Percentiles rank a stretch among this genome's conserved stretches.
These are phyloP conservation scores for Holothuria leucospilota DNA, from an alignment of 53 echinoderm and acorn worm genomes.

Conservation along the genomic window DNA sequence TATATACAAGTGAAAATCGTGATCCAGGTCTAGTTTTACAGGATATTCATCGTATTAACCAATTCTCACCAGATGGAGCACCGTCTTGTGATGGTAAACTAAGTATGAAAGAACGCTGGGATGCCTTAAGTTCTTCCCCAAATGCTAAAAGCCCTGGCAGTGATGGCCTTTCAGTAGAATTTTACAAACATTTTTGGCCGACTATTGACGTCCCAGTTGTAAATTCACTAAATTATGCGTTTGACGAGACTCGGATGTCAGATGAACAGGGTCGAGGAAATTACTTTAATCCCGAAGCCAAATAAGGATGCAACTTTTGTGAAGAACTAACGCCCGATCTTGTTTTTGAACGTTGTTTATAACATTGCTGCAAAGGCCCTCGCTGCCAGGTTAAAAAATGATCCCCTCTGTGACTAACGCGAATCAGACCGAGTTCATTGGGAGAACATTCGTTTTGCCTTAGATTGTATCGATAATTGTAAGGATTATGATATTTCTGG, in stretches of 20 bases:
- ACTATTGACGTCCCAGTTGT: too few species aligned
- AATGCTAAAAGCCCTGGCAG: too few species aligned
- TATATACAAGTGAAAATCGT: too few species aligned
- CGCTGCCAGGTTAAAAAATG: too few species aligned
- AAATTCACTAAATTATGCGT: too few species aligned
- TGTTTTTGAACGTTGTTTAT: background rate
- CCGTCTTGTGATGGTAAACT: too few species aligned
- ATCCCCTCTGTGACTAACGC: background rate
- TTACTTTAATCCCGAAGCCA: conserved; percentile 1
- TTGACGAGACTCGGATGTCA: background rate
- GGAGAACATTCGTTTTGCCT: too few species aligned
- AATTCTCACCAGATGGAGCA: background rate
- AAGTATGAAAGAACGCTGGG: too few species aligned
- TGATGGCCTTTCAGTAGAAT: too few species aligned
- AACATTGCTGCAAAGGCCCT: background rate
- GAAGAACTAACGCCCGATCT: background rate
- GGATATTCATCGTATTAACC: background rate
- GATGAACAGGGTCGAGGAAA: conserved; percentile 1
- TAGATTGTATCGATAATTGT: conserved; percentile 40
- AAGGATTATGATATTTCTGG: too few species aligned
- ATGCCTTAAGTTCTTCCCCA: too few species aligned
- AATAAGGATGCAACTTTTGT: conserved; percentile 5
- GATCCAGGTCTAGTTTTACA: background rate
- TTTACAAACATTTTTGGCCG: too few species aligned
- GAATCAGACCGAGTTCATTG: conserved; percentile 45